A percentile compares a stretch with the other conserved stretches of the same genome.
phyloP scores from a whole-genome alignment of 2,888 invertebrate species.

The Mylabris sibirica region DNA sequence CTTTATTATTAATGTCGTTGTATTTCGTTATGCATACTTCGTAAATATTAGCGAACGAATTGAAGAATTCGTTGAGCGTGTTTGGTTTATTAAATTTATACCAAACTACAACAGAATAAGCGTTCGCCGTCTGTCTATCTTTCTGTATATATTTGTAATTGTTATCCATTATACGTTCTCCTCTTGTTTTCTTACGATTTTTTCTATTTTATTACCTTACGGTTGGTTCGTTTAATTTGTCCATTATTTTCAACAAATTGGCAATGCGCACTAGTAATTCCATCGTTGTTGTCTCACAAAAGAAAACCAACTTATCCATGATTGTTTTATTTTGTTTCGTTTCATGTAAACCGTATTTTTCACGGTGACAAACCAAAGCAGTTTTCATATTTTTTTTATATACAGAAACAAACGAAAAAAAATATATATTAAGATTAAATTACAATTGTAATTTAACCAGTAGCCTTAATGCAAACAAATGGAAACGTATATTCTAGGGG shows the following conservation, averaged over 20 bases:
- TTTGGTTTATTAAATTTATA: neutral
- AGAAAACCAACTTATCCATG: neutral
- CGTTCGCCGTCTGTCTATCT: neutral
- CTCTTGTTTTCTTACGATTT: neutral
- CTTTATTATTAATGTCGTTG: neutral
- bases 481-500: neutral
- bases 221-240: constrained; percentile 11
- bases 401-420: neutral
- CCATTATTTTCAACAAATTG: constrained; percentile 10
- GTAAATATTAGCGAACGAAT: neutral
- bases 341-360: neutral
- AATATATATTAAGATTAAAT: neutral
- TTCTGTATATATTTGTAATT: neutral
- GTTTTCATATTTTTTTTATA: neutral
- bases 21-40: neutral
- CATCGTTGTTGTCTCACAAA: neutral
- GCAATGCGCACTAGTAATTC: neutral
- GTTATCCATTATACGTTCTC: neutral
- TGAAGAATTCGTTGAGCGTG: neutral
- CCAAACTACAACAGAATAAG: neutral
- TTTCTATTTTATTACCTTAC: neutral
- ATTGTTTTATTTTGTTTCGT: neutral
- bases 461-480: neutral
- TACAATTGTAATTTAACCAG: neutral
- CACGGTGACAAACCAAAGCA: neutral